Evolutionary conservation across 2,113 vertebrate species (phyloP).

Genomic region (Phycodurus eques): DNA sequence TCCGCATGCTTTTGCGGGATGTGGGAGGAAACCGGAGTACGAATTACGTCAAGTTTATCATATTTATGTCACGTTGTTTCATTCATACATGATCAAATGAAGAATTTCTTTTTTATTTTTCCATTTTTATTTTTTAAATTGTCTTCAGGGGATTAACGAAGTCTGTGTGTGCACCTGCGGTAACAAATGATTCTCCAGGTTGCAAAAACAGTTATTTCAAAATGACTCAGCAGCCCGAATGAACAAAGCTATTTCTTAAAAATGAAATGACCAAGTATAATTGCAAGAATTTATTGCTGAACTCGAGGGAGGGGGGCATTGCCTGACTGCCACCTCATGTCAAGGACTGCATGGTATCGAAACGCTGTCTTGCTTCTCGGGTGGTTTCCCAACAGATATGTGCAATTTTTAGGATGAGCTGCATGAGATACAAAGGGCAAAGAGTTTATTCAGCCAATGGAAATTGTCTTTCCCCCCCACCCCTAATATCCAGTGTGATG

Average conservation of each 20-base stretch:
- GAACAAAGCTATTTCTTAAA: neutral
- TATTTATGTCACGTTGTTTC: no score
- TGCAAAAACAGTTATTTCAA: neutral
- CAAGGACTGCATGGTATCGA: conserved; percentile 42
- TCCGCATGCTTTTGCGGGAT: no score
- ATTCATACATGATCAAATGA: no score
- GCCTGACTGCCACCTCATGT: conserved; percentile 43
- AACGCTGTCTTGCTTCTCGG: conserved; percentile 37
- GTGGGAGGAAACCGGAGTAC: no score
- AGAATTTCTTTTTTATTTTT: no score
- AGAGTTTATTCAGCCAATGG: neutral
- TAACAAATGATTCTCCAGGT: neutral
- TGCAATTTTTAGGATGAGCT: conserved; percentile 25
- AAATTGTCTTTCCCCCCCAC: neutral
- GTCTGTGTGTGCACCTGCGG: no score
- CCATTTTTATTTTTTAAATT: no score
- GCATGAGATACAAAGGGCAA: conserved; percentile 32
- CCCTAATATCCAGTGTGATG: conserved; percentile 19
- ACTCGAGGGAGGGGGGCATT: conserved; percentile 17
- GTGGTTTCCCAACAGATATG: conserved; percentile 31
- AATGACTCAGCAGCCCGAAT: neutral
- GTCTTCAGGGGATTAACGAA: no score
- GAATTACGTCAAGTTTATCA: no score
- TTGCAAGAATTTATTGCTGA: neutral
- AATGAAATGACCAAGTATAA: neutral